Base-by-base conservation (phyloP, 2,113 vertebrate genomes). In the Azemiops feae region DNA sequence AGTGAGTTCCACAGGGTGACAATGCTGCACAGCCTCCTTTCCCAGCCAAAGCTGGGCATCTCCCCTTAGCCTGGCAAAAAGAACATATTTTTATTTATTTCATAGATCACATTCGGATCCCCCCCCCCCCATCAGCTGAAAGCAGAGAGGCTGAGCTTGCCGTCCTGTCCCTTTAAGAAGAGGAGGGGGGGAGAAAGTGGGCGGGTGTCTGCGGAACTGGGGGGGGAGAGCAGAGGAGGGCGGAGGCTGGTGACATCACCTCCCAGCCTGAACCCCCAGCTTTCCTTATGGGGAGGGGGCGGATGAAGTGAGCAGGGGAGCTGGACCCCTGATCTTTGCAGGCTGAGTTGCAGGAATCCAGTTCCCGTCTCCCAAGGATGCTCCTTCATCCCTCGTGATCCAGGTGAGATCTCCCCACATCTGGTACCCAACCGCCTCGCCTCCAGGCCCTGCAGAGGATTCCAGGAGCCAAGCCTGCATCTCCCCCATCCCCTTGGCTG, bases 371-470 rank as follows among this genome's bases (percentile, higher is more conserved):
- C 4, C 30, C 12, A 93, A 94, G 96, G 96, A 97, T 97, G 97
- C 85, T 92, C 92, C 89, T 90, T 91, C 92, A 58, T 14, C 93
- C 85, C 87, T 60, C 47, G 8, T 87, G 34, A 39, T 86, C 60
- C 96, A 97, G 97, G 97, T 97, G 97, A 96, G 92, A 1, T 39
- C 20, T 64, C 81, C 88, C 30, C 2, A 16, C 5, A 9, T 50
- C 47, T 18, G 30, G 30, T 45, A 87, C 91, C 30, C 94, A 30
- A 91, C 55, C 16, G 34, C 7, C 43, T 34, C 60, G 58, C 60
- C 85, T 87, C 27, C 23, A 4, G 69, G 30, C 45, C n/a, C 12
- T 45, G 27, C 12, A 1, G 58, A 16, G 1, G 43, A 74, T 25
- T 25, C 14, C 45, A 7, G 60, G 8, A 43, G 10, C n/a, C 30